Evolutionary conservation across 1,140 invertebrate species (phyloP), one percentile per base, ranked within the genome.

Genomic region (Monochamus saltuarius): DNA sequence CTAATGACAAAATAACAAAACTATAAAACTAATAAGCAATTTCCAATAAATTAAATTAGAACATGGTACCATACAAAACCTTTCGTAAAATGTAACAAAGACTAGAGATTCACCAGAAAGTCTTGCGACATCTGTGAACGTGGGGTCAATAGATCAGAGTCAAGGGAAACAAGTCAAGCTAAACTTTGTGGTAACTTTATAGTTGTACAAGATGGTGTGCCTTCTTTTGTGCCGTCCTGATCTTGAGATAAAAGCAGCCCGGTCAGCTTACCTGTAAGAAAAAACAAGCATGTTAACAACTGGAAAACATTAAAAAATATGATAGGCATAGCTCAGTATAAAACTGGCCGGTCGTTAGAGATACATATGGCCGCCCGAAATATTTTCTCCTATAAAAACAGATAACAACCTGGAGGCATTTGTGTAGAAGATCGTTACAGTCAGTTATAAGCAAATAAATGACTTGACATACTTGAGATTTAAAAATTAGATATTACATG

Each of bases 221-320:
- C 34, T 17, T 10, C 10, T 19, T 10, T 35, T 19, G 11, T 40
- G 56, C 42, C 45, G 42, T 60, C 42, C 34, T 45, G 62, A 64
- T 64, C 46, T 49, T 56, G 40, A 56, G 62, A 64, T 60, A 64
- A 64, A 61, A 42, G n/a, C n/a, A n/a, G n/a, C 50, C 46, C 46
- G 51, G 57, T 51, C 62, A 55, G 62, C 62, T 64, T 64, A 64
- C 62, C 62, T 64, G 62, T 46, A 64, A 64, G 40, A 59, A 56
- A 50, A 64, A 64, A 64, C 57, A 64, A 60, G 57, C 62, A 61
- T 64, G 62, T 64, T 64, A 60, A 64, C 62, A 64, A 61, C 58
- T 37, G 50, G 39, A 64, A 46, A 55, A 64, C 47, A 54, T 54
- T 59, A 52, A 52, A 53, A 53, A 38, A 7, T 50, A 50, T 50